Conservation (phyloP, 2,113 vertebrate species). For the Channa maculata region DNA sequence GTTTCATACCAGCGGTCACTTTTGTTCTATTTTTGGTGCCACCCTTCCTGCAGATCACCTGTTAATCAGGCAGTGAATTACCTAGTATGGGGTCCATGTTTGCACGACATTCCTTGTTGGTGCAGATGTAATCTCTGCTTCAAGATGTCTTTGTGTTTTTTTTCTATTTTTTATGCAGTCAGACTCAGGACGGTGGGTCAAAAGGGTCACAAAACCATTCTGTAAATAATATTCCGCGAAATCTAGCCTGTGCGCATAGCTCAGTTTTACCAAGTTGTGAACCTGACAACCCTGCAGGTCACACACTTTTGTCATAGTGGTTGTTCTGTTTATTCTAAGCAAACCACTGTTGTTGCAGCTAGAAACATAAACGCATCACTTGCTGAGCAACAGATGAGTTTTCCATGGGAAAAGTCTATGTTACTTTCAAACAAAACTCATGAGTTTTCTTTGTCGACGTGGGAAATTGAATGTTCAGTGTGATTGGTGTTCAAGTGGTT, state of each 20-base stretch:
- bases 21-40: conserved; percentile 21
- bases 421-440: conserved; percentile 26
- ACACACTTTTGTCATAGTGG: conserved; percentile 38
- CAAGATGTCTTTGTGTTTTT: conserved; percentile 11
- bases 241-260: conserved; percentile 12
- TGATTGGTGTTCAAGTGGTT: conserved; percentile 8
- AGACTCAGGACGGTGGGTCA: not conserved
- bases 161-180: not conserved
- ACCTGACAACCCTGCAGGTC: conserved; percentile 35
- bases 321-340: conserved; percentile 41
- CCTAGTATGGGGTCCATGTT: not conserved
- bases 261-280: conserved; percentile 36
- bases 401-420: conserved; percentile 41
- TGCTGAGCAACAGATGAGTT: conserved; percentile 18
- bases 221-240: conserved; percentile 44
- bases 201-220: conserved; percentile 7
- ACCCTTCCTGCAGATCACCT: conserved; percentile 27
- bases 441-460: conserved; percentile 17
- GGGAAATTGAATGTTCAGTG: conserved; percentile 4
- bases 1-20: conserved; percentile 34
- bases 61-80: conserved; percentile 50
- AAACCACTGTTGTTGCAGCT: conserved; percentile 52
- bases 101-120: not conserved
- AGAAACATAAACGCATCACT: conserved; percentile 52
- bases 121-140: conserved; percentile 14